Base-by-base conservation (phyloP, 2,888 invertebrate genomes). In the Pinctada fucata region DNA sequence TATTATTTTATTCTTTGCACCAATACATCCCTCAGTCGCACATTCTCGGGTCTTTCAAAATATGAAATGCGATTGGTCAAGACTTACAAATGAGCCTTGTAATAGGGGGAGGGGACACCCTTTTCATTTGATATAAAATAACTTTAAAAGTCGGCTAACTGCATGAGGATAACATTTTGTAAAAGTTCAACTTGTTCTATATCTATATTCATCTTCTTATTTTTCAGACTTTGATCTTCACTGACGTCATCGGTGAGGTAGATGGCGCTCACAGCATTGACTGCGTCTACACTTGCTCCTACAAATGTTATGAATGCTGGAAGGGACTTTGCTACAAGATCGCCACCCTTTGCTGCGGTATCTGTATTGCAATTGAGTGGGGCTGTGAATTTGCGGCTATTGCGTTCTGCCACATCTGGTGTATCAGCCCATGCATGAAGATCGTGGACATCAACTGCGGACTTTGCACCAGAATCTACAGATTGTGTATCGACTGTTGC, bases 261-360 rank as follows among this genome's bases (percentile, higher is more conserved):
- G 89, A 89, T 48, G 88, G 89, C 31, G 84, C 85, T 51, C 89
- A 88, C 82, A 88, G 88, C 79, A 84, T 95, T 0, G 95, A 95
- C 90, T 95, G 95, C 92, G 95, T 95, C 69, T 96, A 96, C 96
- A 93, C 94, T 16, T 92, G 95, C 68, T 95, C 95, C 88, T 93
- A 94, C 88, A 79, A 69, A 3, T 88, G 95, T 91, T 96, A 95
- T 93, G 94, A 94, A 71, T 93, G 94, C 86, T 94, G 95, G 51
- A 94, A 95, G 84, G 94, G 95, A 89, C 94, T 94, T 90, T 95
- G 95, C 91, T 96, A 96, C 93, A 94, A 95, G 10, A 90, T 95
- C 72, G 93, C 95, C 65, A 94, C 95, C 0, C 94, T 95, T 72
- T 87, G 95, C 50, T 93, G 95, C 4, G 95, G 95, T 0, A 95